Evolutionary conservation across 2,888 invertebrate genomes (phyloP).

Genomic region (Ennomos erosarius): DNA sequence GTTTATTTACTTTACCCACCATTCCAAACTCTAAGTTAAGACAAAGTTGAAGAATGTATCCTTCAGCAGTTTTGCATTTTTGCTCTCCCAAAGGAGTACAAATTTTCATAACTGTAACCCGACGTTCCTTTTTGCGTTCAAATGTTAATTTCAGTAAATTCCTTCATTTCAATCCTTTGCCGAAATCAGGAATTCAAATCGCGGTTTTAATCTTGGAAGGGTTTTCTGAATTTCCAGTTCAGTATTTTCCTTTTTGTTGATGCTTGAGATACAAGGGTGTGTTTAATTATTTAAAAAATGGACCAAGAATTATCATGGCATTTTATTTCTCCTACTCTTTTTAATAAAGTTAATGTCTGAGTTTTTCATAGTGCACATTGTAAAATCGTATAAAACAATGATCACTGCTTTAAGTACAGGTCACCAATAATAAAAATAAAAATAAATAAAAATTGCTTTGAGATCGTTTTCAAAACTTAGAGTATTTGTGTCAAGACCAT

Average conservation of each 20-base stretch:
- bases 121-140: conserved; percentile 49
- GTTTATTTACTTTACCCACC: too few species aligned
- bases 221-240: conserved; percentile 25
- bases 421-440: too few species aligned
- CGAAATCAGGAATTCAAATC: conserved; percentile 55
- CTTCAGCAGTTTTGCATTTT: conserved; percentile 42
- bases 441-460: too few species aligned
- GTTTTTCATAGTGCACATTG: too few species aligned
- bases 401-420: too few species aligned
- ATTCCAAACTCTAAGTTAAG: too few species aligned
- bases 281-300: conserved; percentile 6
- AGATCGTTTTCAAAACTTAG: too few species aligned
- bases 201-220: conserved; percentile 38
- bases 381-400: too few species aligned
- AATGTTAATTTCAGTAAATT: conserved; percentile 56
- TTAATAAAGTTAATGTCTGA: too few species aligned
- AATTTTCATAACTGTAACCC: conserved; percentile 62
- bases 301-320: too few species aligned
- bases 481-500: too few species aligned
- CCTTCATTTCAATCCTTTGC: conserved; percentile 62
- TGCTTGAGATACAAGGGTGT: conserved; percentile 14
- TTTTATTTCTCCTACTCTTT: too few species aligned
- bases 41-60: background rate
- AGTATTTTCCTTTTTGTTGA: conserved; percentile 28
- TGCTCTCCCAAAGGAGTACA: conserved; percentile 44